Base-by-base conservation (phyloP, 1,140 invertebrate genomes). In the Limonius californicus region DNA sequence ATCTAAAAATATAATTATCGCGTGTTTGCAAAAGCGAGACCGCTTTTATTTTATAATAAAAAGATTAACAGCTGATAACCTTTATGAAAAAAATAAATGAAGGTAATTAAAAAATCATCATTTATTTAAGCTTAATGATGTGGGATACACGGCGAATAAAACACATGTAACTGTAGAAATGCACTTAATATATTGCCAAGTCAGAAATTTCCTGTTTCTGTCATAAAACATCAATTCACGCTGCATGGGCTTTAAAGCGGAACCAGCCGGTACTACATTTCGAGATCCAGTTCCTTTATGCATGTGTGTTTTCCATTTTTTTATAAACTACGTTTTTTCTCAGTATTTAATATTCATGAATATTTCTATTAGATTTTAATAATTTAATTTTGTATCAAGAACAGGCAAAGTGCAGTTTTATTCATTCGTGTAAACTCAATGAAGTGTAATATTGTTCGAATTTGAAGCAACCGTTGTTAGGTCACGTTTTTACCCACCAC, bases 201-300 rank as follows among this genome's bases (percentile, higher is more conserved):
- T 58, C 61, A 50, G 61, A 63, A 58, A 63, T 63, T 63, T 63
- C 61, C 61, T 63, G 61, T 58, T 58, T 50, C 61, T 63, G 61
- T 63, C 61, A 63, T 63, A 63, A 63, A 63, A 58, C 61, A 57
- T 63, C 61, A 63, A 58, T 63, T 63, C 61, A 63, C 61, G 61
- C 55, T 58, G 45, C 56, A 35, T 53, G 61, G 7, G 16, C 43
- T 53, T 53, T 53, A 47, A 47, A 60, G 43, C 43, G 27, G 58
- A 60, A 32, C 20, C 21, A 27, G 21, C 35, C n/a, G 6, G 45
- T 50, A 50, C 2, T 50, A 50, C 45, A 50, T 12, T 50, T 50
- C 16, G 2, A 6, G 11, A 39, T 39, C 8, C 8, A 39, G 7
- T 14, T 12, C 35, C 35, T 12, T 12, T n/a, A 39, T 32, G 11